A percentile compares a stretch with the other conserved stretches of the same genome.
Evolutionary conservation across 2,888 invertebrate species (phyloP).

Genomic region (Stramonita haemastoma): DNA sequence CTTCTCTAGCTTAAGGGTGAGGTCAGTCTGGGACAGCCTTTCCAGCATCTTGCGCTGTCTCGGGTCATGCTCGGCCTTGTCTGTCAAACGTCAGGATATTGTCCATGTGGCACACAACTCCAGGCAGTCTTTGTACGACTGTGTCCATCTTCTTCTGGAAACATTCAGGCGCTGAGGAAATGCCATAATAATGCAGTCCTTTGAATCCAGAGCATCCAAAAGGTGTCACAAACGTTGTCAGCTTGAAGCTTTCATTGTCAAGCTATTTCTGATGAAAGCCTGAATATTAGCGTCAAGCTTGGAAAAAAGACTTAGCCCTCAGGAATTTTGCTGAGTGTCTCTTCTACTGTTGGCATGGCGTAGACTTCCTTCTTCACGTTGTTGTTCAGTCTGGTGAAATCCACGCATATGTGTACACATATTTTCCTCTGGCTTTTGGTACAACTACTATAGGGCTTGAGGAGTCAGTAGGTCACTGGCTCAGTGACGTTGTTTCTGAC

Average conservation of each 20-base stretch:
- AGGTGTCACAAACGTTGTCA: background rate
- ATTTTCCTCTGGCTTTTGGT: too few species aligned
- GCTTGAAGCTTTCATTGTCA: background rate
- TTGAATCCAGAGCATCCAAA: background rate
- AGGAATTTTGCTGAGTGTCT: background rate
- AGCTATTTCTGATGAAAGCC: background rate
- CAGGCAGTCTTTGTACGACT: background rate
- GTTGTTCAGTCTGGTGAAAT: background rate
- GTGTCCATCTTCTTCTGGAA: background rate
- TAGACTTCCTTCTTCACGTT: background rate
- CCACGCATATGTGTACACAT: background rate
- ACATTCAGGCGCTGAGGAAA: background rate
- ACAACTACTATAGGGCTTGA: background rate
- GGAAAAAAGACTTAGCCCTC: background rate
- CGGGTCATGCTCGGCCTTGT: background rate
- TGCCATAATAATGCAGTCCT: background rate
- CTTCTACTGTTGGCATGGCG: background rate
- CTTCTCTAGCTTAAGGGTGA: background rate
- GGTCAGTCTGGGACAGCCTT: background rate
- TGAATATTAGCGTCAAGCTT: background rate
- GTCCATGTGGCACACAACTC: too few species aligned
- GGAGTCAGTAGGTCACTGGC: background rate
- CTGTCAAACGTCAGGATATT: background rate
- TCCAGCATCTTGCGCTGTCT: background rate
- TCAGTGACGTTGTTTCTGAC: background rate